Percentiles rank a stretch among this genome's conserved stretches.
Conservation (phyloP, 2,797 vertebrate species). For the Myripristis murdjan region DNA sequence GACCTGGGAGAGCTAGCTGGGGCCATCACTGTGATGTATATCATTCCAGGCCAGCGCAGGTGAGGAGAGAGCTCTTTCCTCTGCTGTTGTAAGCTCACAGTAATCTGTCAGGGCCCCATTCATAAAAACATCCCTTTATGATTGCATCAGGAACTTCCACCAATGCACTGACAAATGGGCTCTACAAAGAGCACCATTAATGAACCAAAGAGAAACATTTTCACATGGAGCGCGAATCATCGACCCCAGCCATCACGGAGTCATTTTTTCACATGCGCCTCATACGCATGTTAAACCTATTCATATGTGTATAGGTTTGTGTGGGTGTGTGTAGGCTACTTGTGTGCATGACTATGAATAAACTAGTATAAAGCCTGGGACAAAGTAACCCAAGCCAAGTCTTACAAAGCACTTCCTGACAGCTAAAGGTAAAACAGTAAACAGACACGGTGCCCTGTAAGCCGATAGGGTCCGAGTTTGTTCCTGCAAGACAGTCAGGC, state of each 20-base stretch:
- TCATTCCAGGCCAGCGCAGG: slow-evolving; percentile 46
- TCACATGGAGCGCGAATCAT: slow-evolving; percentile 57
- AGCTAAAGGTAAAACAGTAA: slow-evolving; percentile 48
- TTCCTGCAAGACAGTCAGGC: slow-evolving; percentile 16
- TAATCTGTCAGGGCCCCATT: slow-evolving; percentile 77
- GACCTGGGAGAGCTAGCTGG: slow-evolving; percentile 57
- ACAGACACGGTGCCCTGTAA: slow-evolving; percentile 47
- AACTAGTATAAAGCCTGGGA: slow-evolving; percentile 30
- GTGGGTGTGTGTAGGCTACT: too few species aligned
- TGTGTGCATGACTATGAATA: slow-evolving; percentile 34
- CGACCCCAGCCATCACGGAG: slow-evolving; percentile 39
- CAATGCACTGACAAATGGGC: slow-evolving; percentile 70
- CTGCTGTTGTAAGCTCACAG: slow-evolving; percentile 70
- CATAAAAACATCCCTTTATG: slow-evolving; percentile 82
- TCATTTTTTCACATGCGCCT: slow-evolving; percentile 27
- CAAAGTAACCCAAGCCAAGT: slow-evolving; percentile 20
- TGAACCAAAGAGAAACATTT: slow-evolving; percentile 56
- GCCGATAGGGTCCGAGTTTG: slow-evolving; percentile 35
- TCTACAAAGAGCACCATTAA: slow-evolving; percentile 75
- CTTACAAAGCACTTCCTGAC: slow-evolving; percentile 40
- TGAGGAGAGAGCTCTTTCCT: slow-evolving; percentile 71
- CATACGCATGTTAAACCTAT: neutral
- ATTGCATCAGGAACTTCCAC: slow-evolving; percentile 79
- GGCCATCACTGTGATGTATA: slow-evolving; percentile 63
- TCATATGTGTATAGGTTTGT: slow-evolving; percentile 13